Conservation (phyloP, 2,797 vertebrate genomes). For the Otolemur crassicaudatus region DNA sequence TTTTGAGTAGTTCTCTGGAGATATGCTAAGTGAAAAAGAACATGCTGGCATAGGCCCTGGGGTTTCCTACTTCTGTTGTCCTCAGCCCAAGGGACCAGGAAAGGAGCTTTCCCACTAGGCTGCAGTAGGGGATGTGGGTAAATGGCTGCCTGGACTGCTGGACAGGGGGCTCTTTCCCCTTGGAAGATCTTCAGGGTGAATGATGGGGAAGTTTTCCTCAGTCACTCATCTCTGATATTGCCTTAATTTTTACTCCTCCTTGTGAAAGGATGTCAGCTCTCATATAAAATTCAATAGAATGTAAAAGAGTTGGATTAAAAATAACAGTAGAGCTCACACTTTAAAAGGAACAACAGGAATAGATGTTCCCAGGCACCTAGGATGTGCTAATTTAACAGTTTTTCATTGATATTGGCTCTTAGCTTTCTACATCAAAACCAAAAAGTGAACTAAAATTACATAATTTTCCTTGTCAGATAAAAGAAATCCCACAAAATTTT, state of each 20-base stretch:
- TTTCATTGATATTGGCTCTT: conserved; percentile 74
- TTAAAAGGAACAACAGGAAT: conserved; percentile 73
- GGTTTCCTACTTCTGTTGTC: neutral
- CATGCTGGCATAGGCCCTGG: neutral
- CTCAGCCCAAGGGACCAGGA: neutral
- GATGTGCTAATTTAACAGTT: conserved; percentile 79
- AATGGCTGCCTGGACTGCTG: neutral
- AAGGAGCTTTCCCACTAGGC: neutral
- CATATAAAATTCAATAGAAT: conserved; percentile 60
- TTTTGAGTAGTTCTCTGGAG: neutral
- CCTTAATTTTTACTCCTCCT: conserved; percentile 43
- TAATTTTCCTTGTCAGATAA: conserved; percentile 69
- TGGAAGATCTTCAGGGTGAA: neutral
- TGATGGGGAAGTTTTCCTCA: neutral
- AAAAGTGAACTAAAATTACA: conserved; percentile 70
- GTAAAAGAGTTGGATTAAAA: conserved; percentile 69
- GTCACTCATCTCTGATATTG: neutral
- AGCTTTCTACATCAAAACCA: conserved; percentile 41
- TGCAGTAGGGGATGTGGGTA: neutral
- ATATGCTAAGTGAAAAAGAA: neutral
- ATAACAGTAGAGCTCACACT: conserved; percentile 67
- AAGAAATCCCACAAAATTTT: conserved; percentile 58
- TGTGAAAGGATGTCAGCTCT: conserved; percentile 32
- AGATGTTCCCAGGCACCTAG: conserved; percentile 75
- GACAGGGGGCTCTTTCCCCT: neutral